phyloP scores from a whole-genome alignment of 92 coral and sea anemone species.

The Pocillopora grandis region DNA sequence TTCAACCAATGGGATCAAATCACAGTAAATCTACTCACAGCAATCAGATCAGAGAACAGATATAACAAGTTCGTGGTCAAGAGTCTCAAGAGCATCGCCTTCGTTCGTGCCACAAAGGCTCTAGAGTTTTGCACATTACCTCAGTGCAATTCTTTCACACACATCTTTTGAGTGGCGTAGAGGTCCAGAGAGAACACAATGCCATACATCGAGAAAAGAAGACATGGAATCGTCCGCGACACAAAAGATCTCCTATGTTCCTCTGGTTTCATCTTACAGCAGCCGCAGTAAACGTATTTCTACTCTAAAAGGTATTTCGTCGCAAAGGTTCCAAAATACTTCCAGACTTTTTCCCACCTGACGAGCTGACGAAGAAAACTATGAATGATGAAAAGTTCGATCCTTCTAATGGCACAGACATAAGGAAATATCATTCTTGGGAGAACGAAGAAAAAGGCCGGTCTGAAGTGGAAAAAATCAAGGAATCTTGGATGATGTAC shows the following conservation, averaged over 20 bases:
- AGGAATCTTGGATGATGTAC: slow-evolving; percentile 48
- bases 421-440: slow-evolving; percentile 32
- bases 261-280: not conserved
- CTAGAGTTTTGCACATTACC: too few species aligned
- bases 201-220: not conserved
- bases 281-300: slow-evolving; percentile 9
- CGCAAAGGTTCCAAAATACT: slow-evolving; percentile 18
- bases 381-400: not conserved
- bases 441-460: slow-evolving; percentile 26
- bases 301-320: slow-evolving; percentile 13
- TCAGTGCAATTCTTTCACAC: too few species aligned
- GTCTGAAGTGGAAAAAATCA: slow-evolving; percentile 22
- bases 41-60: not conserved
- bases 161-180: not conserved
- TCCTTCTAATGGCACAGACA: not conserved
- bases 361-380: not conserved
- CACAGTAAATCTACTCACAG: not conserved
- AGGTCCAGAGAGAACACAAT: not conserved
- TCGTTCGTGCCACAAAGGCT: too few species aligned
- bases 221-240: slow-evolving; percentile 22
- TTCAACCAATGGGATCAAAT: not conserved
- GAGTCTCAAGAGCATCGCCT: not conserved
- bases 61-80: not conserved
- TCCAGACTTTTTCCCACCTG: slow-evolving; percentile 27
- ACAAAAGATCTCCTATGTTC: slow-evolving; percentile 12